phyloP scores from a whole-genome alignment of 2,797 vertebrate species.

The Adelosebastes latens region DNA sequence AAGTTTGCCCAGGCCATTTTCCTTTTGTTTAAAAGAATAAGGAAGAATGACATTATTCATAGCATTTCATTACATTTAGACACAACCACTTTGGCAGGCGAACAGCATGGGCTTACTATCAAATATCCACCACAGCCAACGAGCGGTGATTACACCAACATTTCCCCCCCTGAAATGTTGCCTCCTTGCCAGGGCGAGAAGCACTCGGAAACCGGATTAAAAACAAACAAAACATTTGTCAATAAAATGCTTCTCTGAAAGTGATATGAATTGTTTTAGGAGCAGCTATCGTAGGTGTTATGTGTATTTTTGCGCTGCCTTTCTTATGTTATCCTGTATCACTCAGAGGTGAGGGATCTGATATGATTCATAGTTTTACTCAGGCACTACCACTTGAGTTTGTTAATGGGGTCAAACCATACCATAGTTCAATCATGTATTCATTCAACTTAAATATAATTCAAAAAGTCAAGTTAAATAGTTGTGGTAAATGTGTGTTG shows the following conservation, averaged over 20 bases:
- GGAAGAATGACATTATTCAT: conserved; percentile 18
- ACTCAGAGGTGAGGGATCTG: neutral
- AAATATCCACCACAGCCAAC: conserved; percentile 36
- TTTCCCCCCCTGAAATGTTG: conserved; percentile 7
- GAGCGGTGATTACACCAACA: conserved; percentile 27
- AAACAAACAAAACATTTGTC: neutral
- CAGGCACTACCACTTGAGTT: neutral
- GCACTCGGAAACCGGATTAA: conserved; percentile 1
- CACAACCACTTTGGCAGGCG: conserved; percentile 22
- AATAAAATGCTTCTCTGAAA: conserved; percentile 12
- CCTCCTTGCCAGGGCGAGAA: conserved; percentile 13
- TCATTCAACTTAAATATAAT: neutral
- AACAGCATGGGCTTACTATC: conserved; percentile 11
- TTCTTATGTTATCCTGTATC: neutral
- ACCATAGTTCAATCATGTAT: neutral
- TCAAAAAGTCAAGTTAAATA: neutral
- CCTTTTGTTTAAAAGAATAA: conserved; percentile 24
- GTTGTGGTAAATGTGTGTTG: neutral
- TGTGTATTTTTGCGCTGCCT: neutral
- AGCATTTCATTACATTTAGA: conserved; percentile 30
- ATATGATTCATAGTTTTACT: neutral
- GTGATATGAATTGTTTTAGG: neutral
- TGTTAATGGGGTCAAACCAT: neutral
- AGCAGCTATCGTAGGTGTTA: neutral
- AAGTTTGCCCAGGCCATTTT: neutral